Conservation (phyloP, 2,797 vertebrate genomes). For the Protonibea diacanthus region DNA sequence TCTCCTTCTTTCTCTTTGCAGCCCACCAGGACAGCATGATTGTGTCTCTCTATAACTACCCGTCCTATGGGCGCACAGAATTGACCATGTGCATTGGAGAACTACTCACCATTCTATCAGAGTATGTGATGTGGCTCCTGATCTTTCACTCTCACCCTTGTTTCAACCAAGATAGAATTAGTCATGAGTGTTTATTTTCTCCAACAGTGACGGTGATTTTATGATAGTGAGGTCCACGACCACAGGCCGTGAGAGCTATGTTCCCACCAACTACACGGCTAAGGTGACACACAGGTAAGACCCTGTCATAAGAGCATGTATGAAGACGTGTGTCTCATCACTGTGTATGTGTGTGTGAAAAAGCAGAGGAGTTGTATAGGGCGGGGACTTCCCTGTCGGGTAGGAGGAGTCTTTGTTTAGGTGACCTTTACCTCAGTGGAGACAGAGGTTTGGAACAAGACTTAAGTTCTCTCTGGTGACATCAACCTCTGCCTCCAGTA, state of each 20-base stretch:
- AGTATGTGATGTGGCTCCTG: slow-evolving; percentile 81
- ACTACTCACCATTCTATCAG: slow-evolving; percentile 84
- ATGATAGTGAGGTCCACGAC: slow-evolving; percentile 85
- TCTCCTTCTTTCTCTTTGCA: slow-evolving; percentile 39
- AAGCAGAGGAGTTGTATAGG: slow-evolving; percentile 14
- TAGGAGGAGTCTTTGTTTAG: slow-evolving; percentile 51
- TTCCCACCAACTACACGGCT: slow-evolving; percentile 87
- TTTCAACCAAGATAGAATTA: background rate
- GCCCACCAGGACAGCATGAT: slow-evolving; percentile 61
- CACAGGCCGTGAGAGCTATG: slow-evolving; percentile 82
- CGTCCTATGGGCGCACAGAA: slow-evolving; percentile 58
- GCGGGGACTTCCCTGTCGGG: slow-evolving; percentile 49
- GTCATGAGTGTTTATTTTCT: slow-evolving; percentile 23
- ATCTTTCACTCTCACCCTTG: background rate
- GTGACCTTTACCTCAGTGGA: slow-evolving; percentile 42
- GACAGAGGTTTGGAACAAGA: slow-evolving; percentile 50
- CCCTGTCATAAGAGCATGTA: slow-evolving; percentile 8
- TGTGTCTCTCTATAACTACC: slow-evolving; percentile 88
- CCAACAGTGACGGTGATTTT: slow-evolving; percentile 89
- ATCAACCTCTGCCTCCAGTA: slow-evolving; percentile 37
- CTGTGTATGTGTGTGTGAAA: background rate
- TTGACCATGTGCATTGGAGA: slow-evolving; percentile 86
- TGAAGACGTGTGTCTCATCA: background rate
- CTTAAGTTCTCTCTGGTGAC: slow-evolving; percentile 28
- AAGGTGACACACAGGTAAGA: slow-evolving; percentile 87